A percentile compares a stretch with the other conserved stretches of the same genome.
phyloP scores from a whole-genome alignment of 2,113 vertebrate species.

The Lagenorhynchus albirostris region DNA sequence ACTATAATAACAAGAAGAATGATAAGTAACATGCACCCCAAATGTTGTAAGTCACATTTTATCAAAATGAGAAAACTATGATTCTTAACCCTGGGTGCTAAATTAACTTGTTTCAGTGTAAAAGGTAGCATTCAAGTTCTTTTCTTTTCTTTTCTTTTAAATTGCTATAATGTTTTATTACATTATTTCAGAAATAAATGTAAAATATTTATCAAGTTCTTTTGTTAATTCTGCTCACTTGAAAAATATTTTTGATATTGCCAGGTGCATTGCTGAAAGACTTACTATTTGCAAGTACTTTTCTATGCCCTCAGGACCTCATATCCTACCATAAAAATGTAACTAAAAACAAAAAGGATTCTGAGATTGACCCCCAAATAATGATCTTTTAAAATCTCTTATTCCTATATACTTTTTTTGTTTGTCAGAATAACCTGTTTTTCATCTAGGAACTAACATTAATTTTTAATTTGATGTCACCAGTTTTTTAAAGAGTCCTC shows the following conservation, averaged over 20 bases:
- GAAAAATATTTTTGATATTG: background rate
- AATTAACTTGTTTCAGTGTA: background rate
- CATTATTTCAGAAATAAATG: too few species aligned
- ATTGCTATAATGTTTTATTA: too few species aligned
- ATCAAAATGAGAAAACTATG: background rate
- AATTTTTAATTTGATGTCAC: background rate
- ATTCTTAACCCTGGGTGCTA: background rate
- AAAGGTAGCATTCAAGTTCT: background rate
- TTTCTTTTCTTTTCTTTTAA: background rate
- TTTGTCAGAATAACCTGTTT: background rate
- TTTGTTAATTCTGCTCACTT: background rate
- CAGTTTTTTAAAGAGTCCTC: background rate
- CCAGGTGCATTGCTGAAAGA: background rate
- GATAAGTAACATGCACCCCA: background rate
- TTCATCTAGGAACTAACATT: background rate
- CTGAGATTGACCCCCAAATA: background rate
- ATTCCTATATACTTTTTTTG: background rate
- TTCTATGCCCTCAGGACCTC: background rate
- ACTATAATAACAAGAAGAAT: background rate
- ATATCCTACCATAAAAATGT: background rate
- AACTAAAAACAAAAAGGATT: background rate
- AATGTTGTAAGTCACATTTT: background rate
- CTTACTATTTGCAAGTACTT: background rate
- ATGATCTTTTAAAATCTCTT: background rate
- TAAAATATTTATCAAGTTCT: background rate